These are phyloP conservation scores for Bufotes viridis DNA, from an alignment of 2,797 vertebrate species.

Conservation along the genomic window DNA sequence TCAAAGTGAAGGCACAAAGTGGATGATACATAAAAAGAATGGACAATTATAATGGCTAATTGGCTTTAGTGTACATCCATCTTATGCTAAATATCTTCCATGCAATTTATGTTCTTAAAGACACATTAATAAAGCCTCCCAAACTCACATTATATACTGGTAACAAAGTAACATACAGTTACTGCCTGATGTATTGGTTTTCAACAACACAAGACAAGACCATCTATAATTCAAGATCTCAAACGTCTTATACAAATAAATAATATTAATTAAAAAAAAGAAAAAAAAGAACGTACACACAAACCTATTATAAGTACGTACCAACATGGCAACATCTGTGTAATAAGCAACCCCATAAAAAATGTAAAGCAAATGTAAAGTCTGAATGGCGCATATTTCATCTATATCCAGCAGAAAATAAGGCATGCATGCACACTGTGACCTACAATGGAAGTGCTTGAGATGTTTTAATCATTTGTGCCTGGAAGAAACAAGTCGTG, in stretches of 20 bases:
- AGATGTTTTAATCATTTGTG: constrained; percentile 41
- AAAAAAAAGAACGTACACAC: constrained; percentile 8
- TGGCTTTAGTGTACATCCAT: not conserved
- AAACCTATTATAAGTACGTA: not conserved
- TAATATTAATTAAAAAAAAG: not conserved
- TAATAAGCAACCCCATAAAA: constrained; percentile 8
- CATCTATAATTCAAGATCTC: constrained; percentile 50
- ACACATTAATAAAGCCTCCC: constrained; percentile 15
- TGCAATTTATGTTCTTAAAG: constrained; percentile 9
- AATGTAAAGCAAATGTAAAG: not conserved
- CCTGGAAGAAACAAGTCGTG: constrained; percentile 38
- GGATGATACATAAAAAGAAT: not conserved
- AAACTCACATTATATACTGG: not conserved
- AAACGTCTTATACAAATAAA: constrained; percentile 14
- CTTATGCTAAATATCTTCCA: not conserved
- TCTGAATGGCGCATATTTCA: constrained; percentile 7
- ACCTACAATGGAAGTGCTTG: constrained; percentile 30
- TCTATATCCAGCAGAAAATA: constrained; percentile 14
- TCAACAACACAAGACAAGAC: constrained; percentile 21
- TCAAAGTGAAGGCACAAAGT: constrained; percentile 7
- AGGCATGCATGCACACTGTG: not conserved
- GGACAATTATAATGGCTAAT: not conserved
- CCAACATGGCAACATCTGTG: not conserved
- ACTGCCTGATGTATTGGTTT: constrained; percentile 13
- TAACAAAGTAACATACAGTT: constrained; percentile 7